A percentile compares a stretch with the other conserved stretches of the same genome.
Conservation (phyloP, 53 echinoderm and acorn worm genomes). For the Echinometra lucunter region DNA sequence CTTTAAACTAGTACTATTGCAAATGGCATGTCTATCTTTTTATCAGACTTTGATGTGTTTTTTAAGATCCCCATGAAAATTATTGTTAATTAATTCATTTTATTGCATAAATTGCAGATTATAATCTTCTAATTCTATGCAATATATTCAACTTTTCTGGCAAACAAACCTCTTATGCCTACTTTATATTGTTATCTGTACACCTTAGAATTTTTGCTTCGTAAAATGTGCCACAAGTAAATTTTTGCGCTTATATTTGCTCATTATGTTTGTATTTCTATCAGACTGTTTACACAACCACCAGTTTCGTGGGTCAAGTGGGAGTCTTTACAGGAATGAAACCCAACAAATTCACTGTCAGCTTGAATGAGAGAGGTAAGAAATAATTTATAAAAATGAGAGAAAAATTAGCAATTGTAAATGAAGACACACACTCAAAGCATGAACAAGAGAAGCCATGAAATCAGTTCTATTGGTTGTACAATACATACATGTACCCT, state of each 20-base stretch:
- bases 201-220: background rate
- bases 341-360: conserved; percentile 87
- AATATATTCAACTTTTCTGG: background rate
- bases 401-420: background rate
- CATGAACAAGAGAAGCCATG: background rate
- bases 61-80: too few relatives aligned
- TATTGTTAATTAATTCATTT: too few relatives aligned
- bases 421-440: background rate
- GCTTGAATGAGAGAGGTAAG: conserved; percentile 89
- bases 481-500: too few relatives aligned
- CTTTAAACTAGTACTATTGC: too few relatives aligned
- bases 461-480: background rate
- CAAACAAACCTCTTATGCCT: background rate
- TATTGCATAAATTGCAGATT: too few relatives aligned
- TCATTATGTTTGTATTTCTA: background rate
- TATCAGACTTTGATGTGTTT: too few relatives aligned
- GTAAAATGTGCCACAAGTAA: background rate
- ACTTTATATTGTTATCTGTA: background rate
- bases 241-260: background rate
- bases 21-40: too few relatives aligned
- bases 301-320: conserved; percentile 83
- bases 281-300: conserved; percentile 88
- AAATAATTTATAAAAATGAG: background rate
- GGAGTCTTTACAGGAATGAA: conserved; percentile 92
- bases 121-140: background rate